Evolutionary conservation across 2,888 invertebrate species (phyloP).

Genomic region (Lacanobia oleracea): DNA sequence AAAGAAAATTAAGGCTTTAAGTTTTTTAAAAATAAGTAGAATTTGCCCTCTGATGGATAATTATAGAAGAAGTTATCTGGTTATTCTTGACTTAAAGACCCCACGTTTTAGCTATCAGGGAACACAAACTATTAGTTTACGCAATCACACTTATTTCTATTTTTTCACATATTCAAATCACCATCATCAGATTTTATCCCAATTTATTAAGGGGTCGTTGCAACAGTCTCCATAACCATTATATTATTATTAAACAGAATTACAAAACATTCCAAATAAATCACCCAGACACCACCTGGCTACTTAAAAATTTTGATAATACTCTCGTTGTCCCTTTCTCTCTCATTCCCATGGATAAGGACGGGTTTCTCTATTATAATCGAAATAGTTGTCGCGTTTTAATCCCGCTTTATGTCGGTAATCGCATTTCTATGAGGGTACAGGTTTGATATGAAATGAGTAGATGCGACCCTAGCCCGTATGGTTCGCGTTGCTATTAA

Average conservation of each 20-base stretch:
- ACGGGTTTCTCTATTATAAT: conserved; percentile 39
- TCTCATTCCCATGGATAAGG: conserved; percentile 8
- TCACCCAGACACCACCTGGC: conserved; percentile 32
- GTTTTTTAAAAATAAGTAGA: too few species aligned
- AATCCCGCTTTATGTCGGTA: conserved; percentile 51
- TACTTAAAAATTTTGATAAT: conserved; percentile 15
- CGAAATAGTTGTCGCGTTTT: conserved; percentile 51
- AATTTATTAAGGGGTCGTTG: neutral
- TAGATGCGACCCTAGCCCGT: conserved; percentile 10
- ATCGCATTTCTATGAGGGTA: conserved; percentile 50
- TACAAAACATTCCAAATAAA: conserved; percentile 31
- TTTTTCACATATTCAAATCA: neutral
- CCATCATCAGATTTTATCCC: neutral
- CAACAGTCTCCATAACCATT: neutral
- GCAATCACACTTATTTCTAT: neutral
- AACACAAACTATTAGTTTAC: too few species aligned
- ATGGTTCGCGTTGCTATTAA: conserved; percentile 4
- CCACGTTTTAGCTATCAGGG: too few species aligned
- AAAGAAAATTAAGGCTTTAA: too few species aligned
- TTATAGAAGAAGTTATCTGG: too few species aligned
- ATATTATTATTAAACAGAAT: conserved; percentile 9
- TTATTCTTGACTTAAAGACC: too few species aligned
- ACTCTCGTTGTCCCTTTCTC: conserved; percentile 5
- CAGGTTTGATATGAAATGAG: conserved; percentile 29
- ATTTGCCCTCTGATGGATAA: too few species aligned